Evolutionary conservation across 2,113 vertebrate genomes (phyloP).

Genomic region (Gnathonemus longibarbis): DNA sequence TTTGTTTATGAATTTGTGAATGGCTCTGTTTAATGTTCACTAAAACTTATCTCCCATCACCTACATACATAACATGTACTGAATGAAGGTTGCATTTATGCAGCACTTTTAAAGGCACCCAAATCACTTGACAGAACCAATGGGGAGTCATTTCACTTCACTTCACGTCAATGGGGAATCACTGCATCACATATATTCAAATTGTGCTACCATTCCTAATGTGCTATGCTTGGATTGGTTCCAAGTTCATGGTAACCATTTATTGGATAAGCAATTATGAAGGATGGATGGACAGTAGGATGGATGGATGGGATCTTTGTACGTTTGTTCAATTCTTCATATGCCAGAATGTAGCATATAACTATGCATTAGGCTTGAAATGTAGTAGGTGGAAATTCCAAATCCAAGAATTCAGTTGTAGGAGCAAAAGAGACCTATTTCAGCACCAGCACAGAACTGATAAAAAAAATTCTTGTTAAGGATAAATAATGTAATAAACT

Average conservation of each 20-base stretch:
- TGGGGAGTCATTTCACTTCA: not conserved
- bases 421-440: not conserved
- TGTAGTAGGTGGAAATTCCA: not conserved
- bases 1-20: not conserved
- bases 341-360: not conserved
- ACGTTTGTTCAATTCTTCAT: not conserved
- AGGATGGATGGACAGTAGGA: not conserved
- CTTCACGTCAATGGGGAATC: not conserved
- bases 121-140: not conserved
- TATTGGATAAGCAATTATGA: not conserved
- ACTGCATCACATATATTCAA: not conserved
- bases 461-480: not conserved
- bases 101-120: not conserved
- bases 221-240: not conserved
- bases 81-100: not conserved
- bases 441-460: not conserved
- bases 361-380: not conserved
- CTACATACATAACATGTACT: not conserved
- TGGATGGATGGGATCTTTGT: not conserved
- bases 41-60: not conserved
- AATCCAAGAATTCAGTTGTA: not conserved
- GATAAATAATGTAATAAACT: not conserved
- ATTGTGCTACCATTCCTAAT: not conserved
- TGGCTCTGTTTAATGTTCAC: not conserved
- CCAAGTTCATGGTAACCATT: not conserved